Conservation (phyloP, 2,113 vertebrate genomes). For the Bombycilla garrulus region DNA sequence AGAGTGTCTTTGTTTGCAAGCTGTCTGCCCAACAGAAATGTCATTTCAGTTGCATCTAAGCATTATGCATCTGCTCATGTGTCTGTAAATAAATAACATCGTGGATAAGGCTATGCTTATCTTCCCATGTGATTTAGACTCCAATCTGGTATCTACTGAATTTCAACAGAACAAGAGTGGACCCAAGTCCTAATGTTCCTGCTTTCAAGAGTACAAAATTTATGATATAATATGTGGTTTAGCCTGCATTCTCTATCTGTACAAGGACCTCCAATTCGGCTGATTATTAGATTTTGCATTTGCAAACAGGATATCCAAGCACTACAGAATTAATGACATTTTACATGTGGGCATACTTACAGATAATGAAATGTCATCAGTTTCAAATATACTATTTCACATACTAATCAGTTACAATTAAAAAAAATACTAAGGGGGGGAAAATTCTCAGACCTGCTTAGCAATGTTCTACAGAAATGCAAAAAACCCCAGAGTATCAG, state of each 20-base stretch:
- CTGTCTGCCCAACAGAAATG: constrained; percentile 35
- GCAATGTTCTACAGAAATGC: not conserved
- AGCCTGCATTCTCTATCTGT: not conserved
- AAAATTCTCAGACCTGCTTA: not conserved
- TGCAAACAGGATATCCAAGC: not conserved
- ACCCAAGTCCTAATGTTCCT: not conserved
- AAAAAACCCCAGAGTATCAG: not conserved
- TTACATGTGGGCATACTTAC: not conserved
- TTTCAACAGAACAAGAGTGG: not conserved
- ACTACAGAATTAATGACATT: not conserved
- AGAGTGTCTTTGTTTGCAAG: constrained; percentile 32
- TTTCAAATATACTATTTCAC: not conserved
- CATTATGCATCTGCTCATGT: constrained; percentile 33
- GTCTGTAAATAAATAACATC: constrained; percentile 42
- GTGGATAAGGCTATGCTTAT: not conserved
- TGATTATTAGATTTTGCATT: not conserved
- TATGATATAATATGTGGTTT: not conserved
- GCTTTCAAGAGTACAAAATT: not conserved
- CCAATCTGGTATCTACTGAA: constrained; percentile 26
- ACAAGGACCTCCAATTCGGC: not conserved
- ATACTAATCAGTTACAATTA: not conserved
- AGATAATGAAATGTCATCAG: not conserved
- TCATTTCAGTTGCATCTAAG: constrained; percentile 38
- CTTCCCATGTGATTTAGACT: constrained; percentile 20
- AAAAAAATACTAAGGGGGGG: not conserved